Base-by-base conservation (phyloP, 2,113 vertebrate genomes). In the Clarias macrocephalus region DNA sequence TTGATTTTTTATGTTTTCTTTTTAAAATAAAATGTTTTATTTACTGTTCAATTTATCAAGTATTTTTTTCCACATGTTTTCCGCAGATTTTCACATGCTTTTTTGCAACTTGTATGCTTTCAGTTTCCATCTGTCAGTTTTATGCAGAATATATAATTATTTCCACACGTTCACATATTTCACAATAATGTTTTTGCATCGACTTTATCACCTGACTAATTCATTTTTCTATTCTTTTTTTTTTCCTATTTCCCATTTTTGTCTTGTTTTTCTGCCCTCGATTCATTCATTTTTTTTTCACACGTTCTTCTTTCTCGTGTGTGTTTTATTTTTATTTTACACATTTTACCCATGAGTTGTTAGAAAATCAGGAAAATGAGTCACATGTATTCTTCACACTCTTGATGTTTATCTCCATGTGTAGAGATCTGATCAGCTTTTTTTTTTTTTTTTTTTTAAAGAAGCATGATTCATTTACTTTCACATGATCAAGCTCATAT, bases 221-320 rank as follows among this genome's bases (percentile, higher is more conserved):
- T 15, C 1, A 30, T 66, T 66, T 66, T 66, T 28, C 42, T 48
- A 7, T 48, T 48, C 42, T 48, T 48, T 48, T 48, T 48, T 48
- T 48, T 48, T 48, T 7, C 42, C 42, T 48, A 48, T 48, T 48
- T 48, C 42, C 42, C 42, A 25, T 25, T 9, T n/a, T 21, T 6
- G 19, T 21, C 21, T 21, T 60, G 10, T n/a, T 10, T 21, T 73
- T 73, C 10, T 0, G 9, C 66, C 18, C 2, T 10, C 3, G 70
- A 0, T 1, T 19, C 1, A 30, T 12, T 21, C 5, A 1, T 48
- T 48, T 7, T 37, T 75, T 25, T 42, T 0, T 0, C 48, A 2
- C n/a, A 19, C 9, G 30, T 70, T 75, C 9, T 25, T 75, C 19
- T 52, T 75, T 79, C 15, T 57, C n/a, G 3, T 8, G 21, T n/a